Conservation (phyloP, 2,888 invertebrate species). For the Ormia ochracea region DNA sequence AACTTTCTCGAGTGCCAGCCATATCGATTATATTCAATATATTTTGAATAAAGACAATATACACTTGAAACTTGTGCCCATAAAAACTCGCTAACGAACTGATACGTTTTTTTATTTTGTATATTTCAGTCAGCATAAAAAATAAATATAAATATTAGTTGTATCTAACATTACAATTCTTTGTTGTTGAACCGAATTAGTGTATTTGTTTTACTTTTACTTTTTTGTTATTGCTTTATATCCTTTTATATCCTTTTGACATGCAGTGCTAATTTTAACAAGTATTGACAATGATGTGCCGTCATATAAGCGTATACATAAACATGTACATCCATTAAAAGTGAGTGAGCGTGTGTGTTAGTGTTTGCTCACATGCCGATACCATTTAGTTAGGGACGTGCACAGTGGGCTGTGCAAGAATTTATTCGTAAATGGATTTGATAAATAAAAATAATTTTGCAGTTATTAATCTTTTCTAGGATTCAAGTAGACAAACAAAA, state of each 20-base stretch:
- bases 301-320: background rate
- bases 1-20: conserved; percentile 52
- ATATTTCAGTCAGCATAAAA: background rate
- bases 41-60: conserved; percentile 26
- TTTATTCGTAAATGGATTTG: conserved; percentile 60
- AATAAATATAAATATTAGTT: conserved; percentile 33
- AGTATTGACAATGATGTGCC: conserved; percentile 54
- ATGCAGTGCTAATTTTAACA: conserved; percentile 60
- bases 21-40: conserved; percentile 42
- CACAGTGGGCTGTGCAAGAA: conserved; percentile 43
- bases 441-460: conserved; percentile 57
- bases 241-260: conserved; percentile 53
- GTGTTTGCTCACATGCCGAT: background rate
- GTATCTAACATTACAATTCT: conserved; percentile 20
- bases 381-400: conserved; percentile 25
- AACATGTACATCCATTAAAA: background rate
- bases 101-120: background rate
- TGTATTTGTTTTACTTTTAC: too few species aligned
- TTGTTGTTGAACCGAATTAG: conserved; percentile 9
- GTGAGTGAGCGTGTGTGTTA: background rate
- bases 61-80: background rate
- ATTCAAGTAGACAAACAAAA: too few species aligned
- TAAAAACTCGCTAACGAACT: background rate
- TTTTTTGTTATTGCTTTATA: too few species aligned
- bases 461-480: too few species aligned